A percentile compares a stretch with the other conserved stretches of the same genome.
phyloP scores from a whole-genome alignment of 2,113 vertebrate species.

The Phrynosoma platyrhinos region DNA sequence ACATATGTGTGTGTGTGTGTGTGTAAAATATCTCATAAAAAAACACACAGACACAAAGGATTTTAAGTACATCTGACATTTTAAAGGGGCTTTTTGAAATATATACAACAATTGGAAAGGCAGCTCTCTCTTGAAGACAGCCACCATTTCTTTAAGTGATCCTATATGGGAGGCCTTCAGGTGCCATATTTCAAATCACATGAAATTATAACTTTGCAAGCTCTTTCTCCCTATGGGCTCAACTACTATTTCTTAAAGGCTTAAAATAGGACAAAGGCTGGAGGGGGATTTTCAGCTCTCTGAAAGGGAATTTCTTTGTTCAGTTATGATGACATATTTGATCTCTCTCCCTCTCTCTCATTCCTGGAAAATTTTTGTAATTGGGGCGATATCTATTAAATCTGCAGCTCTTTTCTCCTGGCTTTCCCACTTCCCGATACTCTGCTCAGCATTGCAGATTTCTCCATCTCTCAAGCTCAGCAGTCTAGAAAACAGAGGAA shows the following conservation, averaged over 20 bases:
- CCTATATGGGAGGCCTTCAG: slow-evolving; percentile 66
- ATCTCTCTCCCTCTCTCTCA: not conserved
- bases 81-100: too few species aligned
- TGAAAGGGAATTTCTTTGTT: slow-evolving; percentile 59
- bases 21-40: too few species aligned
- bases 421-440: not conserved
- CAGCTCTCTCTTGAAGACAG: slow-evolving; percentile 60
- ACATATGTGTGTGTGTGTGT: not conserved
- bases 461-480: not conserved
- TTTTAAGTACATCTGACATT: slow-evolving; percentile 44
- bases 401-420: not conserved
- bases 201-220: slow-evolving; percentile 81
- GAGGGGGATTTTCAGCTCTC: slow-evolving; percentile 52
- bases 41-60: not conserved
- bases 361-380: slow-evolving; percentile 46
- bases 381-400: slow-evolving; percentile 44
- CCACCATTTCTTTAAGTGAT: slow-evolving; percentile 69
- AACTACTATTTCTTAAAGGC: slow-evolving; percentile 74
- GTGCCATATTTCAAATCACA: slow-evolving; percentile 80
- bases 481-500: slow-evolving; percentile 2
- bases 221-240: slow-evolving; percentile 69
- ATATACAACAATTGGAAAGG: slow-evolving; percentile 41
- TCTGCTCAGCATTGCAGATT: not conserved
- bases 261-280: slow-evolving; percentile 56
- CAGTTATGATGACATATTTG: slow-evolving; percentile 37